Percentiles rank a stretch among this genome's conserved stretches.
Conservation (phyloP, 2,888 invertebrate genomes). For the Scaptodrosophila latifasciaeformis region DNA sequence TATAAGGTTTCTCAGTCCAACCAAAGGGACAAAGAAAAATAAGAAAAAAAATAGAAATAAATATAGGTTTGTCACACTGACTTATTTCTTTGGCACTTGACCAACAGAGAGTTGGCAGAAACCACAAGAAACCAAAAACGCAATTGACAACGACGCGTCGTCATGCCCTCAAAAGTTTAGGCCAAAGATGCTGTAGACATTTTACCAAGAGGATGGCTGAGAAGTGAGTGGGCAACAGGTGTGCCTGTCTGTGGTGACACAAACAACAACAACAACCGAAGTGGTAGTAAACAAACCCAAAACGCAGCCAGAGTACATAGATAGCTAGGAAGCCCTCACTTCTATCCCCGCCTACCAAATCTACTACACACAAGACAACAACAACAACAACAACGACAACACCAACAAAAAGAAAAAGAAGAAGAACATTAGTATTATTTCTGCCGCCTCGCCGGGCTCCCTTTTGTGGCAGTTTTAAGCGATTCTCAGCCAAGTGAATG, state of each 20-base stretch:
- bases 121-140: neutral
- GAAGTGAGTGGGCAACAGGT: slow-evolving; percentile 27
- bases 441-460: no score
- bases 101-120: slow-evolving; percentile 40
- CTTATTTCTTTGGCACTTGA: slow-evolving; percentile 61
- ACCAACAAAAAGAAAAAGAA: no score
- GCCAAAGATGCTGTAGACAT: neutral
- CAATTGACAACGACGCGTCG: slow-evolving; percentile 3
- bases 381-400: neutral
- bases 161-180: slow-evolving; percentile 48
- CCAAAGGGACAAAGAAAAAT: slow-evolving; percentile 33
- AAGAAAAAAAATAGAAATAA: no score
- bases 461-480: no score
- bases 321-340: neutral
- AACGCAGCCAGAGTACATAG: slow-evolving; percentile 1
- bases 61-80: slow-evolving; percentile 67
- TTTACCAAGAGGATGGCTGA: slow-evolving; percentile 16
- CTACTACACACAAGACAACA: neutral
- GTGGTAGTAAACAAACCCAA: neutral
- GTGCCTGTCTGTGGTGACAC: slow-evolving; percentile 24
- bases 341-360: no score
- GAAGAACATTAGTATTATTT: no score
- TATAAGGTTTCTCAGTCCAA: slow-evolving; percentile 42
- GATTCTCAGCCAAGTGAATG: no score
- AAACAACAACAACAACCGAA: slow-evolving; percentile 11